These are phyloP conservation scores for Theropithecus gelada DNA, from an alignment of 2,113 vertebrate species.

Conservation along the genomic window DNA sequence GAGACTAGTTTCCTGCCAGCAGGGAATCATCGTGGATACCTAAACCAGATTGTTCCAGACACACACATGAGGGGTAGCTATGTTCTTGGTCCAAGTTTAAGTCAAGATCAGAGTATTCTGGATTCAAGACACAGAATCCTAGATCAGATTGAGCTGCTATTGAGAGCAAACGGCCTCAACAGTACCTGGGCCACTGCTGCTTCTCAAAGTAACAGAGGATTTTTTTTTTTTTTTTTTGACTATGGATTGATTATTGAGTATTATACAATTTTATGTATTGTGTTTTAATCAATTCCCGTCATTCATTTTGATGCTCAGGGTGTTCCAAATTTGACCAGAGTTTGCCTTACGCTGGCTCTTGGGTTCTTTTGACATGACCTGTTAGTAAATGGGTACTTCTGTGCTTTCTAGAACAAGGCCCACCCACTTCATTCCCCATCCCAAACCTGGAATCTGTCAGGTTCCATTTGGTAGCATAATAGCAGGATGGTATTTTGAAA, in stretches of 20 bases:
- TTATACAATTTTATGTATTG: not conserved
- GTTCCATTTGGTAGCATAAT: not conserved
- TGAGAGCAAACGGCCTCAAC: not conserved
- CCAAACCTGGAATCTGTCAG: not conserved
- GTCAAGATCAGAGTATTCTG: not conserved
- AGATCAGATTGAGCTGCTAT: not conserved
- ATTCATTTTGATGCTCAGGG: not conserved
- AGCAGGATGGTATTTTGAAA: not conserved
- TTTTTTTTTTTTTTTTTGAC: not conserved
- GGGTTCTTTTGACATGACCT: not conserved
- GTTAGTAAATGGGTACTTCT: not conserved
- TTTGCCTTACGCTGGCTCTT: not conserved
- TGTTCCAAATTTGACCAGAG: not conserved
- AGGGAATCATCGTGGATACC: not conserved
- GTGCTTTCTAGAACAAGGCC: not conserved
- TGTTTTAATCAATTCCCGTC: not conserved
- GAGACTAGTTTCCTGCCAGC: not conserved
- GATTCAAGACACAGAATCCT: not conserved
- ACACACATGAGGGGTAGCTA: not conserved
- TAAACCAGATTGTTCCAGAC: not conserved
- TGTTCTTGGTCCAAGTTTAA: not conserved
- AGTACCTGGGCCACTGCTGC: not conserved
- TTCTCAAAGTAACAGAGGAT: not conserved
- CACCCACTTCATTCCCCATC: not conserved
- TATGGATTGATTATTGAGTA: not conserved